A percentile compares a stretch with the other conserved stretches of the same genome.
Evolutionary conservation across 2,888 invertebrate genomes (phyloP).

Genomic region (Lasioglossum figueresi): DNA sequence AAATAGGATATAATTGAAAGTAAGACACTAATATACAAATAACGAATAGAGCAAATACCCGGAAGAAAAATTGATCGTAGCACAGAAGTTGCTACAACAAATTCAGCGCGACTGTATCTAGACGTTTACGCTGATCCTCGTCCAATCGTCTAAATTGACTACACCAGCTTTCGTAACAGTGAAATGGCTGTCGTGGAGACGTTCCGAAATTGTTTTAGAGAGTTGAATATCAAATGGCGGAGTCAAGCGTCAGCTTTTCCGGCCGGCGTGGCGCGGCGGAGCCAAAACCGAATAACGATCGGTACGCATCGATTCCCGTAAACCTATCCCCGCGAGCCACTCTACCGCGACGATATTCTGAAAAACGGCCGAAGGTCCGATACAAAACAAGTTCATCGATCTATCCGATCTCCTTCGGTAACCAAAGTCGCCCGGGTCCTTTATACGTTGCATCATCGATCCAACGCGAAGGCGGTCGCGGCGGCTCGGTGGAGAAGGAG

Average conservation of each 20-base stretch:
- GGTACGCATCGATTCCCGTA: conserved; percentile 50
- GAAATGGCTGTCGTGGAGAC: background rate
- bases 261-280: too few relatives aligned
- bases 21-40: too few relatives aligned
- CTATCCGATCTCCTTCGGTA: conserved; percentile 58
- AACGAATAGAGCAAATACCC: too few relatives aligned
- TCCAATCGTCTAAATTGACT: background rate
- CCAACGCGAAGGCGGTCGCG: conserved; percentile 22
- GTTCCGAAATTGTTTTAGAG: background rate
- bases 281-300: conserved; percentile 34
- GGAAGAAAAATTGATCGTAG: too few relatives aligned
- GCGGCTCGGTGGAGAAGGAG: background rate
- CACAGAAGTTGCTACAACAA: background rate
- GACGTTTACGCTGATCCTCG: too few relatives aligned
- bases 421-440: conserved; percentile 54
- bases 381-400: conserved; percentile 43
- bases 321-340: conserved; percentile 42
- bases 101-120: background rate
- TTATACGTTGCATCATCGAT: conserved; percentile 41
- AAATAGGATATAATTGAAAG: background rate
- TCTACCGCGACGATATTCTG: conserved; percentile 45
- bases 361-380: conserved; percentile 18
- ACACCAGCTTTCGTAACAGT: background rate
- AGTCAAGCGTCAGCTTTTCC: conserved; percentile 25
- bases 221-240: conserved; percentile 37